These are phyloP conservation scores for Saccostrea echinata DNA, from an alignment of 1,140 invertebrate genomes.

Conservation along the genomic window DNA sequence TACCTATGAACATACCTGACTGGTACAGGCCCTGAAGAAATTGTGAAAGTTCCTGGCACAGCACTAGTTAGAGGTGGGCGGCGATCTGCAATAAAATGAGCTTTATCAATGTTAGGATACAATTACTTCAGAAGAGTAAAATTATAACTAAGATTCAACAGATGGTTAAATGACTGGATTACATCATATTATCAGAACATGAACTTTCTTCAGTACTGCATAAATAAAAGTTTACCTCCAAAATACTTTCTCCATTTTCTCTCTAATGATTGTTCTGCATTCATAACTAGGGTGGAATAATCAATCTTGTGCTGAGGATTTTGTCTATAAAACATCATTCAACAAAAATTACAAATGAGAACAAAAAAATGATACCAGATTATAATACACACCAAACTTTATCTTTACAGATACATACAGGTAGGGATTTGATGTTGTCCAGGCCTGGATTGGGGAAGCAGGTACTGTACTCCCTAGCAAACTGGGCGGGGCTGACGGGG, in stretches of 20 bases:
- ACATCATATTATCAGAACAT: neutral
- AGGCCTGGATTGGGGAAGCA: slow-evolving; percentile 53
- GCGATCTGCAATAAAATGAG: slow-evolving; percentile 61
- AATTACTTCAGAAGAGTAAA: neutral
- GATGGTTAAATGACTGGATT: neutral
- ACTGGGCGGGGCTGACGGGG: slow-evolving; percentile 44
- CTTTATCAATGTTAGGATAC: neutral
- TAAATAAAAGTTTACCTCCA: slow-evolving; percentile 65
- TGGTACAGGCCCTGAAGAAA: slow-evolving; percentile 63
- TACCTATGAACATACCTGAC: slow-evolving; percentile 60
- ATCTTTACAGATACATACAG: slow-evolving; percentile 56
- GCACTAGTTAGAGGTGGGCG: slow-evolving; percentile 68
- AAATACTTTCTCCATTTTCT: slow-evolving; percentile 78
- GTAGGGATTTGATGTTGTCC: slow-evolving; percentile 59
- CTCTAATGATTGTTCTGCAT: slow-evolving; percentile 75
- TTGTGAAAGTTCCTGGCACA: slow-evolving; percentile 41
- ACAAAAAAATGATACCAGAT: neutral
- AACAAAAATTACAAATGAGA: neutral
- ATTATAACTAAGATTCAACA: neutral
- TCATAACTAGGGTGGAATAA: slow-evolving; percentile 69
- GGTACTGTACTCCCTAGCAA: slow-evolving; percentile 43
- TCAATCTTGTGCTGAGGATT: slow-evolving; percentile 67
- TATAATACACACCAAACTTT: neutral
- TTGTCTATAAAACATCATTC: slow-evolving; percentile 55
- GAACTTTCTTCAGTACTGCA: neutral